Base-by-base conservation (phyloP, 2,888 invertebrate genomes). In the Dicycla oo region DNA sequence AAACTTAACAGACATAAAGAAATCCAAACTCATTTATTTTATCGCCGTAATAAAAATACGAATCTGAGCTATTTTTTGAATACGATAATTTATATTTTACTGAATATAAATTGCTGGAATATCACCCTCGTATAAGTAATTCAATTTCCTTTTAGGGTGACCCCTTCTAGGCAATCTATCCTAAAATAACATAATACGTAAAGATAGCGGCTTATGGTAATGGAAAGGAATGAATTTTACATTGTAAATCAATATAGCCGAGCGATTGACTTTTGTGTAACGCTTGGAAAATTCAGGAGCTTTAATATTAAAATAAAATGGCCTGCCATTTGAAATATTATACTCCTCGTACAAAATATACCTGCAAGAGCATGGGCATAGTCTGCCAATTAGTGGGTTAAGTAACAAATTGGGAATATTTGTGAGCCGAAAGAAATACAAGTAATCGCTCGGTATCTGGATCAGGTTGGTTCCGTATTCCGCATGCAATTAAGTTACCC, bases 161-260 rank as follows among this genome's bases (percentile, higher is more conserved):
- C 86, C 88, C 87, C 83, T 87, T 87, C 75, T 81, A 87, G 86
- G 84, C 87, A 87, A 89, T 91, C 87, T 85, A 88, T 90, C 92
- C 91, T 92, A 92, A 91, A 91, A 91, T 88, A 92, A 92, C 88
- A 91, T 86, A 87, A 88, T 89, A 84, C 85, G 82, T 80, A 83
- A 87, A 89, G 87, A 88, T 89, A 86, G 83, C 84, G 85, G 84
- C 87, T 87, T 88, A 85, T 81, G 81, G 78, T 86, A 85, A 86
- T 78, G 78, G 71, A 71, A 84, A 73, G 78, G 72, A 80, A 85
- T 86, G 81, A 87, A 87, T 88, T 87, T 85, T 84, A 85, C 81
- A 88, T 87, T 77, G 79, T 79, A 77, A 84, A 87, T 88, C 84
- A 85, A 86, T 82, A 75, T 72, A 49, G 60, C 61, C 67, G 58